A percentile compares a stretch with the other conserved stretches of the same genome.
Conservation (phyloP, 2,888 invertebrate genomes). For the Ferdinandea cuprea region DNA sequence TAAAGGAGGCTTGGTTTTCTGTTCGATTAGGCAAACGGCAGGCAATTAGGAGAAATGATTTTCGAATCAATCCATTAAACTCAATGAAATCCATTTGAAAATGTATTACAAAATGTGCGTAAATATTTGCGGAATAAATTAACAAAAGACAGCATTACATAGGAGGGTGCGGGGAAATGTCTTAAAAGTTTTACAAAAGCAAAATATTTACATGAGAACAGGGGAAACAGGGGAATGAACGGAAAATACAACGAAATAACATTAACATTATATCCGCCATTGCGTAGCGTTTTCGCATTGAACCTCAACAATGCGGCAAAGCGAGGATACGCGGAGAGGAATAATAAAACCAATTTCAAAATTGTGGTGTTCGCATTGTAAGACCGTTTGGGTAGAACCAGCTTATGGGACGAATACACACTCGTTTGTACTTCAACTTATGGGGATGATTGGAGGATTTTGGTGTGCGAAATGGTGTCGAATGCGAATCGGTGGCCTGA, state of each 20-base stretch:
- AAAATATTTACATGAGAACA: conserved; percentile 1
- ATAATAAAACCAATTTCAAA: too few species aligned
- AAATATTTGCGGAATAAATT: conserved; percentile 45
- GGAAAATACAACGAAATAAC: conserved; percentile 5
- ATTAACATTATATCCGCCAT: conserved; percentile 2
- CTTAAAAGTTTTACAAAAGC: conserved; percentile 15
- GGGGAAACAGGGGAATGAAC: neutral
- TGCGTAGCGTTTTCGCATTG: too few species aligned
- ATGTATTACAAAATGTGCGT: conserved; percentile 3
- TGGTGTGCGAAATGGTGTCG: too few species aligned
- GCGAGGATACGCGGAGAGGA: too few species aligned
- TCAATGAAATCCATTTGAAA: conserved; percentile 28
- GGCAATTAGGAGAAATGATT: neutral
- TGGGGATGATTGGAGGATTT: too few species aligned
- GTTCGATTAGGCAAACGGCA: neutral
- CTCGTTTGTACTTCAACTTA: too few species aligned
- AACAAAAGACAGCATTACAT: neutral
- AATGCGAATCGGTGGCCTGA: too few species aligned
- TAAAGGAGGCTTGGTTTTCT: neutral
- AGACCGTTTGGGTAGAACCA: too few species aligned
- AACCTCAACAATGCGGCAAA: too few species aligned
- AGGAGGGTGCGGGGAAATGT: neutral
- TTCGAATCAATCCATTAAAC: conserved; percentile 27
- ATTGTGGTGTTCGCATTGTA: too few species aligned
- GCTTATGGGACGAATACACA: too few species aligned